phyloP scores from a whole-genome alignment of 1,140 invertebrate genomes.

The Drosophila pectinifera region DNA sequence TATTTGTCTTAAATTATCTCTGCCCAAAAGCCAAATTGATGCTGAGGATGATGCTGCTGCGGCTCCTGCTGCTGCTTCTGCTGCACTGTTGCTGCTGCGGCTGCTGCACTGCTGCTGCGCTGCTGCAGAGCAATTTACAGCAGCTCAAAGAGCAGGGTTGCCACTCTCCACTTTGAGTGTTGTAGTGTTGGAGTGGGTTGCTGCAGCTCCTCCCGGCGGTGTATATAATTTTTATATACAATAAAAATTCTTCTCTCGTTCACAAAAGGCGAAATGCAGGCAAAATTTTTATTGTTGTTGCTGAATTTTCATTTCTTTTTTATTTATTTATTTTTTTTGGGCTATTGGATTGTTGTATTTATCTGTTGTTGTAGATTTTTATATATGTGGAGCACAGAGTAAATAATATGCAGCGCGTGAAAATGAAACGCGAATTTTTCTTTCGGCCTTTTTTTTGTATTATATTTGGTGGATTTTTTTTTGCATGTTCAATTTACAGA shows the following conservation, averaged over 20 bases:
- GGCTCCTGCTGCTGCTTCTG: conserved; percentile 13
- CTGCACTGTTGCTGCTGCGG: conserved; percentile 29
- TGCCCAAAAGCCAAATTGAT: conserved; percentile 80
- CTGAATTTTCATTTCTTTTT: conserved; percentile 45
- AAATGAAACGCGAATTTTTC: conserved; percentile 66
- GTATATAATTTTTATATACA: conserved; percentile 70
- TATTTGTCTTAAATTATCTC: conserved; percentile 80
- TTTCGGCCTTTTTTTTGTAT: conserved; percentile 36
- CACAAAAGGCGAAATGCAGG: conserved; percentile 77
- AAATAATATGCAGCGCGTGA: conserved; percentile 77
- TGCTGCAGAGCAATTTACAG: conserved; percentile 32
- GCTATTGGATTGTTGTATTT: conserved; percentile 61
- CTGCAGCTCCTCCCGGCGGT: conserved; percentile 49
- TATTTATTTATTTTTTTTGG: conserved; percentile 55
- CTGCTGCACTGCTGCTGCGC: conserved; percentile 29
- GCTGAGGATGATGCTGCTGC: conserved; percentile 37
- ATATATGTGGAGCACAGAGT: conserved; percentile 68
- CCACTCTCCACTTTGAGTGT: conserved; percentile 24
- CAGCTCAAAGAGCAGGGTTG: conserved; percentile 25
- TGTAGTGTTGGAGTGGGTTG: conserved; percentile 45
- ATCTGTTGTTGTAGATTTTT: conserved; percentile 32
- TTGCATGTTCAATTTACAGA: conserved; percentile 66
- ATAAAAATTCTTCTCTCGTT: conserved; percentile 71
- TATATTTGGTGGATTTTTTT: conserved; percentile 36
- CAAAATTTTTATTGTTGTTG: conserved; percentile 67